Conservation (phyloP, 2,797 vertebrate genomes). For the Lepilemur septentrionalis region DNA sequence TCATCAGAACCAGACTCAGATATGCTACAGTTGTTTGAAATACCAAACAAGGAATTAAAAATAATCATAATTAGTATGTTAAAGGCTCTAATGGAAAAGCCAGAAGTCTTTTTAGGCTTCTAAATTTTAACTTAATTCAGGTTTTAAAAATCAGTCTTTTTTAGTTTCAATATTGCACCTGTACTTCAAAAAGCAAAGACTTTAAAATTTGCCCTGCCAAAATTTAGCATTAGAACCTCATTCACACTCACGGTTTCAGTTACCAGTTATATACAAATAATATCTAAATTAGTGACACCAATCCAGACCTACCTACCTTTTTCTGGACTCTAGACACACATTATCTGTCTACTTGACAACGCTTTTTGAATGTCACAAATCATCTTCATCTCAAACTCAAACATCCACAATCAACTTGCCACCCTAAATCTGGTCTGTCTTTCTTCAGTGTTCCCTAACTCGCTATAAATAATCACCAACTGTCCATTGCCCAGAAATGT, state of each 20-base stretch:
- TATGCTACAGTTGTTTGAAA: background rate
- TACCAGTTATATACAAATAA: slow-evolving; percentile 7
- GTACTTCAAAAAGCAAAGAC: slow-evolving; percentile 13
- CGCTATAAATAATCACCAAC: background rate
- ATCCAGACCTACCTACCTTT: background rate
- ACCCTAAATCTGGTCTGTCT: background rate
- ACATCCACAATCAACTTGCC: background rate
- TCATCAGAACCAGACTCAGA: background rate
- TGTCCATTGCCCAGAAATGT: background rate
- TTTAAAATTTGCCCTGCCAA: background rate
- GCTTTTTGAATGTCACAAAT: background rate
- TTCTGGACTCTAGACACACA: background rate
- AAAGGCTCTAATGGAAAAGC: slow-evolving; percentile 11
- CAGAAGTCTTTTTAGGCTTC: background rate
- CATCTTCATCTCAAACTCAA: background rate
- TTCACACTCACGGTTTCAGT: background rate
- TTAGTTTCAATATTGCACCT: background rate
- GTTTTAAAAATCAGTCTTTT: background rate
- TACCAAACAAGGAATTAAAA: slow-evolving; percentile 24
- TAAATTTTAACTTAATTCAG: background rate
- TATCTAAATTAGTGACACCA: slow-evolving; percentile 8
- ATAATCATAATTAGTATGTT: background rate
- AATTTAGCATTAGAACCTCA: slow-evolving; percentile 6
- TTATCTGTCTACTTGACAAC: background rate
- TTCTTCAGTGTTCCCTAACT: background rate